Evolutionary conservation across 2,888 invertebrate species (phyloP), one percentile per base, ranked within the genome.

Genomic region (Eulithis prunata): DNA sequence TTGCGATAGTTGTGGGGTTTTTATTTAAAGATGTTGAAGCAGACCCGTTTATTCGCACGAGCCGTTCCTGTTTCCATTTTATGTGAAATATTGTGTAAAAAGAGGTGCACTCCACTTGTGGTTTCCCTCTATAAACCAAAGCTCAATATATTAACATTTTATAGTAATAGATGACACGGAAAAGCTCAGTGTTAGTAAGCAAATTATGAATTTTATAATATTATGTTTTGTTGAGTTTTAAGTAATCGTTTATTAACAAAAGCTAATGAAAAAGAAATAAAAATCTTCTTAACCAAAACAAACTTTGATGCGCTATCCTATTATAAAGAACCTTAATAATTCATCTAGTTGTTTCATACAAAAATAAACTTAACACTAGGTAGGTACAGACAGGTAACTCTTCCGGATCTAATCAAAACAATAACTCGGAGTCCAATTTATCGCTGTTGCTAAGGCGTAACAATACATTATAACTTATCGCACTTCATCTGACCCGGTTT

Each of bases 241-340:
- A 83, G 80, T 88, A 86, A 88, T 82, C 79, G 79, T 89, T 90
- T 90, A 90, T 86, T 90, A 91, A 90, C 88, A 87, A 90, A 90
- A 84, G 86, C 87, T 88, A 90, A 89, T 90, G 41, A 89, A 91
- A 90, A 84, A 69, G 79, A 83, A 82, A 77, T 79, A 78, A 81
- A 81, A 79, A 81, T 64, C 63, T 62, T 70, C 60, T 45, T 57
- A 45, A 64, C 60, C 66, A 53, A 73, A 71, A 71, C 78, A 76
- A 78, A 69, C 64, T 78, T 81, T 76, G 57, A 28, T 62, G 28
- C 12, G 13, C 14, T 41, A 21, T 21, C 10, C 21, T 14, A 10
- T 14, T 49, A 11, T 21, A 49, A 41, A 41, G 10, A 41, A 11
- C 8, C 41, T 1, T 41, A 8, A 8, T 3, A 41, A 5, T 8